Conservation (phyloP, 2,113 vertebrate species). For the Marmota monax region DNA sequence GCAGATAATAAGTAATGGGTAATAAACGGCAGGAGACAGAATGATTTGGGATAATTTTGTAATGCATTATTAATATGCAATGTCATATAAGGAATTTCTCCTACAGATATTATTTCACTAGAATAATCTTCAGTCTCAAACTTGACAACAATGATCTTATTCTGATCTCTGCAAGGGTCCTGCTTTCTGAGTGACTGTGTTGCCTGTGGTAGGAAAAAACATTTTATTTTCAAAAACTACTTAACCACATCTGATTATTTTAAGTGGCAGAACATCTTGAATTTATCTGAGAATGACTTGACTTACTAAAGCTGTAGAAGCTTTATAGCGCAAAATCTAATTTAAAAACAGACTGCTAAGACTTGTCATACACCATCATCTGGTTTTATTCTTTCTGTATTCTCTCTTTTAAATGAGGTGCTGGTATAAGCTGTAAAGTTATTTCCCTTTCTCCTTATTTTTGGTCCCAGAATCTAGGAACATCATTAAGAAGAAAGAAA, state of each 20-base stretch:
- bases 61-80: not conserved
- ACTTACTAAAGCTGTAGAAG: not conserved
- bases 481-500: not conserved
- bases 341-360: not conserved
- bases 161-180: not conserved
- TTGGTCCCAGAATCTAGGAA: not conserved
- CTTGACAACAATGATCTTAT: not conserved
- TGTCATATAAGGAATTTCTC: constrained; percentile 3
- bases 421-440: not conserved
- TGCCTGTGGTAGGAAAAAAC: not conserved
- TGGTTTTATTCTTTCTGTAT: not conserved
- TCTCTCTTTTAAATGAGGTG: not conserved
- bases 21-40: not conserved
- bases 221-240: constrained; percentile 35
- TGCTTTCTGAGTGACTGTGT: not conserved
- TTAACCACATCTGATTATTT: constrained; percentile 21
- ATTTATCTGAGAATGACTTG: not conserved
- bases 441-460: not conserved
- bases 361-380: not conserved
- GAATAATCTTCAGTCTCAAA: not conserved
- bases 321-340: constrained; percentile 29
- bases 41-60: not conserved
- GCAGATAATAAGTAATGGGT: not conserved
- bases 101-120: not conserved
- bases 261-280: not conserved